A percentile compares a stretch with the other conserved stretches of the same genome.
These are phyloP conservation scores for Macrotus californicus DNA, from an alignment of 2,113 vertebrate species.

Conservation along the genomic window DNA sequence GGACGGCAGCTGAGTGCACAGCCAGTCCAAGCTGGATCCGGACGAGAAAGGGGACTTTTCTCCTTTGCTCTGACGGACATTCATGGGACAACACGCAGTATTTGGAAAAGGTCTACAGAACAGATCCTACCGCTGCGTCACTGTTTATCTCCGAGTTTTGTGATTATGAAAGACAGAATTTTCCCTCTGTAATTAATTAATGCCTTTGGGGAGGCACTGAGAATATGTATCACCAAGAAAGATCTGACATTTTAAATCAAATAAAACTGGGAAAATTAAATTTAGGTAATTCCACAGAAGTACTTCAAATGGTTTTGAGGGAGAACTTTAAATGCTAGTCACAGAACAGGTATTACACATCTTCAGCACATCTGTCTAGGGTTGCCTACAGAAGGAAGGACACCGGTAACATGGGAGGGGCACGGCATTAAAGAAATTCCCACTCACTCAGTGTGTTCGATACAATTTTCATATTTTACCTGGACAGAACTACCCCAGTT, in stretches of 20 bases:
- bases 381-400: background rate
- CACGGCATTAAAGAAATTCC: background rate
- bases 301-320: background rate
- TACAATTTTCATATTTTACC: background rate
- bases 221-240: background rate
- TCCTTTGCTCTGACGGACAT: too few relatives aligned
- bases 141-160: too few relatives aligned
- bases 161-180: too few relatives aligned
- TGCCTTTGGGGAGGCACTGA: background rate
- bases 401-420: background rate
- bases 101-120: too few relatives aligned
- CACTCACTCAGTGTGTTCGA: background rate
- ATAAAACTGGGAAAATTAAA: background rate
- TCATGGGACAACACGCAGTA: too few relatives aligned
- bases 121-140: too few relatives aligned
- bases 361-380: background rate
- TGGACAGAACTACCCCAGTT: background rate
- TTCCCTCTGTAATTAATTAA: background rate
- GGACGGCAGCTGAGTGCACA: too few relatives aligned
- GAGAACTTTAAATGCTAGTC: background rate
- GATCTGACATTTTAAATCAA: background rate
- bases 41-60: too few relatives aligned
- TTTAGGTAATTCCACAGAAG: background rate
- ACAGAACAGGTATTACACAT: background rate
- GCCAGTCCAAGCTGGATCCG: accelerated